These are phyloP conservation scores for Drosophila miranda DNA, from an alignment of 1,140 invertebrate genomes.

Conservation along the genomic window DNA sequence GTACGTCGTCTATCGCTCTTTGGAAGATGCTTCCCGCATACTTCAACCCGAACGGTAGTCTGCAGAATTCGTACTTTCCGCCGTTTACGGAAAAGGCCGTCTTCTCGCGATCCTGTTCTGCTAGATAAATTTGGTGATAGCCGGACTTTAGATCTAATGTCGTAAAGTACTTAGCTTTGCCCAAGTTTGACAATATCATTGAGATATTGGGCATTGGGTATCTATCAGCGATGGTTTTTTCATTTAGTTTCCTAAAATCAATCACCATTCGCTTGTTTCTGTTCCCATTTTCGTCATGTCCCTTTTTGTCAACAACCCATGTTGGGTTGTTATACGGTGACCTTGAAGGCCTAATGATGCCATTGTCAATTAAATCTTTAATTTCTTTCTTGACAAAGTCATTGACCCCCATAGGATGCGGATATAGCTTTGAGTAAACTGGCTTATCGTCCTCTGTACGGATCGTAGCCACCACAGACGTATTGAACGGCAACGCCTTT, in stretches of 20 bases:
- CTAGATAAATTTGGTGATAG: constrained; percentile 82
- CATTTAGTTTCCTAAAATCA: neutral
- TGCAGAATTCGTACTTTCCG: constrained; percentile 34
- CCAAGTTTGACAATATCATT: constrained; percentile 73
- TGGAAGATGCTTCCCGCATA: constrained; percentile 33
- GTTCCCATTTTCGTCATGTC: too few relatives aligned
- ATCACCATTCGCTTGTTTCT: too few relatives aligned
- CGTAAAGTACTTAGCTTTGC: constrained; percentile 15
- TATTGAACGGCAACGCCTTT: neutral
- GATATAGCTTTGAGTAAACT: neutral
- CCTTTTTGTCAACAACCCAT: too few relatives aligned
- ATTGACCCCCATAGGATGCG: neutral
- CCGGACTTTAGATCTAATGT: constrained; percentile 20
- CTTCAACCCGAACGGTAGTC: constrained; percentile 22
- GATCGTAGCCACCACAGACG: neutral
- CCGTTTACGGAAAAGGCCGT: constrained; percentile 81
- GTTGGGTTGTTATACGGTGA: too few relatives aligned
- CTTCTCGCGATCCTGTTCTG: constrained; percentile 73
- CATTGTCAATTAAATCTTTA: too few relatives aligned
- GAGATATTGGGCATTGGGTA: constrained; percentile 5
- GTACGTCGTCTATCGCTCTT: constrained; percentile 19
- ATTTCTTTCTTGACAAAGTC: too few relatives aligned
- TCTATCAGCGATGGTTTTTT: neutral
- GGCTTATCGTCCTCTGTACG: neutral
- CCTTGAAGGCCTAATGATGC: too few relatives aligned